These are phyloP conservation scores for Corythaixoides concolor DNA, from an alignment of 2,113 vertebrate genomes.

Conservation along the genomic window DNA sequence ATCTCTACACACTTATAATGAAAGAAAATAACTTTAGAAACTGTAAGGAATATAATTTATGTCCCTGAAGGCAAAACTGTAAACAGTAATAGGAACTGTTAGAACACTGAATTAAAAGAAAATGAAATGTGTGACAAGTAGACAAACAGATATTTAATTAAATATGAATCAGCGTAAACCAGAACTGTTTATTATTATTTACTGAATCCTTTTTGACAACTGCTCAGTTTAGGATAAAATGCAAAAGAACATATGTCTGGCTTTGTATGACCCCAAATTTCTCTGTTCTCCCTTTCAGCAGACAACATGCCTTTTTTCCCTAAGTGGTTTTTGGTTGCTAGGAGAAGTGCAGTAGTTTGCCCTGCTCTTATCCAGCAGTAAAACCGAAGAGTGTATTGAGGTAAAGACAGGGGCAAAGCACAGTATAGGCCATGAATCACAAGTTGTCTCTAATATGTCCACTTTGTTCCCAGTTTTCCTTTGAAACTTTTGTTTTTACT, in stretches of 20 bases:
- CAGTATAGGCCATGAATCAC: slow-evolving; percentile 82
- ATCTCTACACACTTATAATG: background rate
- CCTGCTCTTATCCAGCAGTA: slow-evolving; percentile 70
- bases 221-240: slow-evolving; percentile 66
- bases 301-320: slow-evolving; percentile 68
- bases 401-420: slow-evolving; percentile 69
- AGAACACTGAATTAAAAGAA: slow-evolving; percentile 22
- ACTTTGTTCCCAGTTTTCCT: slow-evolving; percentile 70
- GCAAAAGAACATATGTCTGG: slow-evolving; percentile 74
- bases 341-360: slow-evolving; percentile 73
- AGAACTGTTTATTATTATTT: slow-evolving; percentile 66
- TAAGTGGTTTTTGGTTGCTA: slow-evolving; percentile 76
- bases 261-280: slow-evolving; percentile 73
- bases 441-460: slow-evolving; percentile 73
- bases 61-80: background rate
- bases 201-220: slow-evolving; percentile 67
- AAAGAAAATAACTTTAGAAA: background rate
- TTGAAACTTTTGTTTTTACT: slow-evolving; percentile 79
- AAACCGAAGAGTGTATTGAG: slow-evolving; percentile 82
- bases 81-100: background rate
- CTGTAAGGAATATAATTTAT: background rate
- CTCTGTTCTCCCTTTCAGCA: slow-evolving; percentile 66
- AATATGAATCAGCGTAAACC: slow-evolving; percentile 57
- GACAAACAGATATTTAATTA: slow-evolving; percentile 55
- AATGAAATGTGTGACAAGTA: slow-evolving; percentile 10